Base-by-base conservation (phyloP, 2,888 invertebrate species). In the Buathra laborator region DNA sequence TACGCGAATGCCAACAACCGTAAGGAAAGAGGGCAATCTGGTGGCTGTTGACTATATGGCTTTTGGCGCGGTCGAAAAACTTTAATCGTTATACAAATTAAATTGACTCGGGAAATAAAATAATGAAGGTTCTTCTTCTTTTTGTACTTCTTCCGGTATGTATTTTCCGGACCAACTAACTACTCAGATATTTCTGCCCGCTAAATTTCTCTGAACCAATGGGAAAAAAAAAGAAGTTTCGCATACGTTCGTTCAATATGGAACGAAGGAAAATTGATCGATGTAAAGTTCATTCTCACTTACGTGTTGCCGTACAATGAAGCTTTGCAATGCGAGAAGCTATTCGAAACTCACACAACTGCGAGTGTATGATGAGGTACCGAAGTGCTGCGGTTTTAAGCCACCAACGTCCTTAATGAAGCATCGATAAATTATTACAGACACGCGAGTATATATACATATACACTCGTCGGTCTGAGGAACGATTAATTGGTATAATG, bases 381-480 rank as follows among this genome's bases (percentile, higher is more conserved):
- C 7, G n/a, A 56, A 29, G 37, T 70, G 64, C 62, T 32, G 62
- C 16, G 71, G 51, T 81, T 75, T 71, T 62, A 16, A 75, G 80
- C 75, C 48, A 32, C 62, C 46, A 29, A 29, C 51, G 68, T 48
- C 53, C 72, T 81, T 84, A 84, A 81, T 72, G 51, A 71, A 51
- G 76, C 66, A 44, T 70, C 76, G 48, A 68, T 81, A 68, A 84
- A 81, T 84, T 72, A 81, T 77, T 59, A 76, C 81, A 84, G 59
- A 72, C 76, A 62, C 32, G 44, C 68, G 24, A 62, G 43, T 71
- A 5, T 29, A 29, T 59, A 24, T 24, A 24, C 24, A 24, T 24
- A 24, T 24, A 24, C 24, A 24, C 2, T 3, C 9, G 51, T 66
- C 46, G 79, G 62, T 74, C 19, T 46, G 74, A 64, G 75, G 72